Percentiles rank a stretch among this genome's conserved stretches.
phyloP scores from a whole-genome alignment of 2,113 vertebrate species.

The Myrmophylax atrothorax region DNA sequence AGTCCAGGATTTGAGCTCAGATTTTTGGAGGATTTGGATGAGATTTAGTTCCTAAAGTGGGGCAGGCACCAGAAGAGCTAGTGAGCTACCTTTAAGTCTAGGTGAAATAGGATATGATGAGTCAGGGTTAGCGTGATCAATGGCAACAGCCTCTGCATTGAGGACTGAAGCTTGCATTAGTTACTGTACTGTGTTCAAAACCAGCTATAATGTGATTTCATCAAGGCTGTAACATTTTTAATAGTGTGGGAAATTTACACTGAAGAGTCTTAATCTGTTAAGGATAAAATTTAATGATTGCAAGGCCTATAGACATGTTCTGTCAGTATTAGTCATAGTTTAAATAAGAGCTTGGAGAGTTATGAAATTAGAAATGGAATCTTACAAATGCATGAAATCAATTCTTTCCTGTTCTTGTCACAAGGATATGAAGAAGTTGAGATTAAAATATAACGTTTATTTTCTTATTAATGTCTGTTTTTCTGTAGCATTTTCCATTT shows the following conservation, averaged over 20 bases:
- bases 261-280: not conserved
- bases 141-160: not conserved
- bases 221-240: conserved; percentile 7
- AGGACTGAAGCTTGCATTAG: not conserved
- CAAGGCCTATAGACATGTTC: not conserved
- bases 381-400: not conserved
- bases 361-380: not conserved
- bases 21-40: not conserved
- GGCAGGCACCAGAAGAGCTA: not conserved
- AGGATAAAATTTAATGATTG: not conserved
- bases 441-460: not conserved
- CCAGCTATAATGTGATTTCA: not conserved
- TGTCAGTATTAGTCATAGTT: not conserved
- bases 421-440: not conserved
- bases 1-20: not conserved
- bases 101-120: not conserved
- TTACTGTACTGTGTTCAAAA: not conserved
- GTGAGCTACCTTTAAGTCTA: not conserved
- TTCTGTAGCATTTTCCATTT: not conserved
- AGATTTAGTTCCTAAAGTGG: not conserved
- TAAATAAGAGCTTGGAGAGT: not conserved
- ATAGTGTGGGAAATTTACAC: not conserved
- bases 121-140: not conserved
- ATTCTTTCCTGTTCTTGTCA: not conserved
- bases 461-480: not conserved